phyloP scores from a whole-genome alignment of 2,888 invertebrate genomes.

The Acanthosepion lycidas region DNA sequence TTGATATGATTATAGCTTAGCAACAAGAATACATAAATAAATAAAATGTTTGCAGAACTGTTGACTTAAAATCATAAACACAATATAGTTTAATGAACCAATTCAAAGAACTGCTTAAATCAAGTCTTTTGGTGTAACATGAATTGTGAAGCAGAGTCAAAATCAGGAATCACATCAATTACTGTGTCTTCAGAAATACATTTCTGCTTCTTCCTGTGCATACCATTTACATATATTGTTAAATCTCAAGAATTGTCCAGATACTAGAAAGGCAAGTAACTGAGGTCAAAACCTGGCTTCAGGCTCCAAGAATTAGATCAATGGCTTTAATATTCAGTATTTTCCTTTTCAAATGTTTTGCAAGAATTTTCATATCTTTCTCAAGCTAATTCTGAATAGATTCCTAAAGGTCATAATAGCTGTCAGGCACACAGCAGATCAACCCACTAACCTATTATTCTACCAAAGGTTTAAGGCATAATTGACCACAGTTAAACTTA shows the following conservation, averaged over 20 bases:
- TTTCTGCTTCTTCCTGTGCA: background rate
- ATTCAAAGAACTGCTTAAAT: background rate
- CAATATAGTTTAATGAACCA: background rate
- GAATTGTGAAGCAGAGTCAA: background rate
- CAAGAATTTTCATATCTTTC: constrained; percentile 6
- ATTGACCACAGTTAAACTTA: background rate
- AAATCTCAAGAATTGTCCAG: background rate
- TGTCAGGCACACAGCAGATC: background rate
- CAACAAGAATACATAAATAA: background rate
- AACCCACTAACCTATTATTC: background rate
- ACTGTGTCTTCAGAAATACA: constrained; percentile 12
- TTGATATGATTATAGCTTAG: constrained; percentile 12
- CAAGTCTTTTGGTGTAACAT: constrained; percentile 33
- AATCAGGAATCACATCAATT: constrained; percentile 14
- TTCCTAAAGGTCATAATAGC: background rate
- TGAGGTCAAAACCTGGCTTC: constrained; percentile 33
- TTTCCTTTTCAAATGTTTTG: background rate
- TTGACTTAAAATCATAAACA: constrained; percentile 18
- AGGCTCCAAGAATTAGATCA: background rate
- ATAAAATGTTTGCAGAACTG: background rate
- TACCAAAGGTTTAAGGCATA: background rate
- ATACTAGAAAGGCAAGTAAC: background rate
- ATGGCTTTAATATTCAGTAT: constrained; percentile 22
- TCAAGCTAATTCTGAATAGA: background rate
- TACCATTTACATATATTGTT: constrained; percentile 33